Conservation (phyloP, 1,140 invertebrate genomes). For the Parasteatoda tepidariorum region DNA sequence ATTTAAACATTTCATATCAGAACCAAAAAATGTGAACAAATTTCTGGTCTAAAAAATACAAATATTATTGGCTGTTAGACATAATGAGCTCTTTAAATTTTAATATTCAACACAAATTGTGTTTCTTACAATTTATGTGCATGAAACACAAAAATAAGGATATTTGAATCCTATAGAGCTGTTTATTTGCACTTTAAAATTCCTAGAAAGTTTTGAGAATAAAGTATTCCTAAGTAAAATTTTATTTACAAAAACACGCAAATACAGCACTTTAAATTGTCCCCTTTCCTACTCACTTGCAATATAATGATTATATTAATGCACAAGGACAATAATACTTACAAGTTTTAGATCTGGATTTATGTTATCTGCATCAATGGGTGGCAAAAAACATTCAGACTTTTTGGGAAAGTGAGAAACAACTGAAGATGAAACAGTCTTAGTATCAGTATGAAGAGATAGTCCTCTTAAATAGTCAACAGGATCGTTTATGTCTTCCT, state of each 20-base stretch:
- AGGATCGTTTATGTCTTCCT: constrained; percentile 30
- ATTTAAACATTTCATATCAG: constrained; percentile 9
- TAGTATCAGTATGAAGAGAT: constrained; percentile 19
- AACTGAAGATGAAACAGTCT: neutral
- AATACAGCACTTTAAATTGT: too few species aligned
- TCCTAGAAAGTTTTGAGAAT: neutral
- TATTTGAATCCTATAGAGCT: neutral
- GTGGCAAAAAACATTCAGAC: constrained; percentile 30
- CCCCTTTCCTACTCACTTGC: too few species aligned
- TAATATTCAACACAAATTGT: neutral
- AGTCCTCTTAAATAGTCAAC: constrained; percentile 1
- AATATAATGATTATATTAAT: too few species aligned
- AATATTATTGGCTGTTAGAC: neutral
- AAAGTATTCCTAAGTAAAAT: neutral
- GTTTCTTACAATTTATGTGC: neutral
- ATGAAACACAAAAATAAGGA: neutral
- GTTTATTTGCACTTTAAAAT: neutral
- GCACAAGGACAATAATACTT: neutral
- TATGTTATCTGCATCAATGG: constrained; percentile 19
- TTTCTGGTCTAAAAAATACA: constrained; percentile 35
- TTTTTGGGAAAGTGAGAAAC: constrained; percentile 1
- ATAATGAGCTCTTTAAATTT: neutral
- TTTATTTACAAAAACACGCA: too few species aligned
- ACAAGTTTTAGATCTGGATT: constrained; percentile 31
- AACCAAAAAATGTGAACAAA: constrained; percentile 40